These are phyloP conservation scores for Onychostoma macrolepis DNA, from an alignment of 2,113 vertebrate genomes.

Conservation along the genomic window DNA sequence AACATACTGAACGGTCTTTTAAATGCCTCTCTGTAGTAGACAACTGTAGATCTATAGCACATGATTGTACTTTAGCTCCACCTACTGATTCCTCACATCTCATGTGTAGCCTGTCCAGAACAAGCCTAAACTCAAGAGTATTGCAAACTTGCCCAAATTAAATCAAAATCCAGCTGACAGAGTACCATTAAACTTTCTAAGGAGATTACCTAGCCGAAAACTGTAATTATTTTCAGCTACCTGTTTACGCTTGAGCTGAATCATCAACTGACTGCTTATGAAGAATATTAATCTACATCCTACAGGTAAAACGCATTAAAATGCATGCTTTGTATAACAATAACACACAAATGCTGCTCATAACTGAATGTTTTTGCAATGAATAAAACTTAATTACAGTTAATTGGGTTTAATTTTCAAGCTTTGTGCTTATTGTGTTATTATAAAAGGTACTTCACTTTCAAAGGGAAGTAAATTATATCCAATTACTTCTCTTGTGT, in stretches of 20 bases:
- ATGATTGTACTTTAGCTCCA: slow-evolving; percentile 72
- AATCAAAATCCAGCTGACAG: background rate
- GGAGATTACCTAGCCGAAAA: background rate
- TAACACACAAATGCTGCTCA: background rate
- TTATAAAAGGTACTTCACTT: background rate
- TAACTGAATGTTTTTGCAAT: background rate
- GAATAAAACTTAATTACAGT: background rate
- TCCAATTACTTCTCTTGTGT: background rate
- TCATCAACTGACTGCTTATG: background rate
- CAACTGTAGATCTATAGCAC: slow-evolving; percentile 37
- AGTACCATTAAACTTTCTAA: background rate
- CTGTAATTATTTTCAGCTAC: background rate
- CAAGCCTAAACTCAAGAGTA: background rate
- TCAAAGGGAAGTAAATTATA: background rate
- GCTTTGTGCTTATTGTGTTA: background rate
- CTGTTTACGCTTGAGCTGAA: background rate
- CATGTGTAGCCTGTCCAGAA: slow-evolving; percentile 22
- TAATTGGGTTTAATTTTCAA: background rate
- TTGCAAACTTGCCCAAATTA: background rate
- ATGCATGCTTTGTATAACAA: background rate
- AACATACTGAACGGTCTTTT: background rate
- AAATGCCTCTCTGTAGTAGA: slow-evolving; percentile 10
- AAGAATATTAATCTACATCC: background rate
- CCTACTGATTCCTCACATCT: slow-evolving; percentile 68
- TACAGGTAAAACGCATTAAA: background rate